These are phyloP conservation scores for Ectemnius lituratus DNA, from an alignment of 2,888 invertebrate species.

Conservation along the genomic window DNA sequence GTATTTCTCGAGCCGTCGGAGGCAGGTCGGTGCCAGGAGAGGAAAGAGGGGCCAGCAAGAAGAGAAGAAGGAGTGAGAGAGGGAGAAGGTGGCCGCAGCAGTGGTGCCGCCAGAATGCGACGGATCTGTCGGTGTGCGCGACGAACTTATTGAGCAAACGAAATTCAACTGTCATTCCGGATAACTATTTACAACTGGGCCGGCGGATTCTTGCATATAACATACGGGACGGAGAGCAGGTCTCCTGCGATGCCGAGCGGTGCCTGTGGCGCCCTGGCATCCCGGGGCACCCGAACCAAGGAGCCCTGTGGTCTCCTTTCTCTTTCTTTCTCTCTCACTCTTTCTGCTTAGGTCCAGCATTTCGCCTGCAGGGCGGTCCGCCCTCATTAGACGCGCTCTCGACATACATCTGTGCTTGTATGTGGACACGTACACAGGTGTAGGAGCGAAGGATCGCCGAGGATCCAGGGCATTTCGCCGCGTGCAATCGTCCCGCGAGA, in stretches of 20 bases:
- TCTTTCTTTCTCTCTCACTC: too few species aligned
- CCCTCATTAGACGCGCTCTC: constrained; percentile 62
- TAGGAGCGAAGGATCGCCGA: constrained; percentile 22
- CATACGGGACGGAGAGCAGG: constrained; percentile 23
- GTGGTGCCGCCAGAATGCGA: constrained; percentile 13
- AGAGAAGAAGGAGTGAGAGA: neutral
- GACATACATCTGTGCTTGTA: constrained; percentile 1
- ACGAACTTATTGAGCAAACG: constrained; percentile 61
- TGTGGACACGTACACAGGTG: constrained; percentile 21
- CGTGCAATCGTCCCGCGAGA: constrained; percentile 53
- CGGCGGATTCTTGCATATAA: constrained; percentile 67
- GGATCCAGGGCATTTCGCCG: constrained; percentile 37
- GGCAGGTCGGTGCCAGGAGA: constrained; percentile 24
- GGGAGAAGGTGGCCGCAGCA: constrained; percentile 7
- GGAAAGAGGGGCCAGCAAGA: neutral
- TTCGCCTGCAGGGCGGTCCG: constrained; percentile 66
- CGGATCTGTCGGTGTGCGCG: constrained; percentile 42
- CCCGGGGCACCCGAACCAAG: constrained; percentile 20
- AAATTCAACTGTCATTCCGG: constrained; percentile 72
- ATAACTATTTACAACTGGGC: constrained; percentile 72
- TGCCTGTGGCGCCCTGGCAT: constrained; percentile 19
- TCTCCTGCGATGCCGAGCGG: constrained; percentile 13
- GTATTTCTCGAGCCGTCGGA: constrained; percentile 44
- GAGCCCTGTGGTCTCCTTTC: constrained; percentile 10
- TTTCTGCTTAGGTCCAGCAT: constrained; percentile 25